phyloP scores from a whole-genome alignment of 2,888 invertebrate genomes.

The Lasioglossum morio region DNA sequence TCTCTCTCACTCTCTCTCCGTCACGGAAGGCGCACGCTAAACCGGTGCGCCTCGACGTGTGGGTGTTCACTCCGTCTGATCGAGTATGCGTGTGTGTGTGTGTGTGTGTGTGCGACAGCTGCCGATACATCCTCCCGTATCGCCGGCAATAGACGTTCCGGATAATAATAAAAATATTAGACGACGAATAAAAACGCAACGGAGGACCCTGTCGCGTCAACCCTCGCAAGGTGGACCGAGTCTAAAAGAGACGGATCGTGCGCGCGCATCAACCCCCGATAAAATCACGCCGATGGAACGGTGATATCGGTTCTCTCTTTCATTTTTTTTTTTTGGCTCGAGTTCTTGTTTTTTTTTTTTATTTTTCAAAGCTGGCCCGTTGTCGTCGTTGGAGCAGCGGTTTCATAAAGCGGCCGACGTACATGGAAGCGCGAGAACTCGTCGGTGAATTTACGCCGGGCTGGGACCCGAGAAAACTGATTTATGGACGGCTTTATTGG shows the following conservation, averaged over 20 bases:
- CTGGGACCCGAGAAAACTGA: slow-evolving; percentile 22
- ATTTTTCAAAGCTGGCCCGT: slow-evolving; percentile 17
- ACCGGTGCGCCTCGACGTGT: slow-evolving; percentile 19
- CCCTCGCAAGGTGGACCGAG: slow-evolving; percentile 26
- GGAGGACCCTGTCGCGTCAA: not conserved
- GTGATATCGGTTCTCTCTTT: slow-evolving; percentile 11
- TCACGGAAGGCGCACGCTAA: slow-evolving; percentile 61
- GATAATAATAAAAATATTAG: slow-evolving; percentile 64
- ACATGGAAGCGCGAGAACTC: slow-evolving; percentile 8
- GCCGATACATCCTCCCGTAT: slow-evolving; percentile 65
- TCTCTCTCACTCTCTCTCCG: slow-evolving; percentile 57
- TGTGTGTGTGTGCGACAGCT: slow-evolving; percentile 59
- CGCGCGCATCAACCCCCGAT: slow-evolving; percentile 20
- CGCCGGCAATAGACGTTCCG: slow-evolving; percentile 60
- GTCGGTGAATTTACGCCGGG: slow-evolving; percentile 38
- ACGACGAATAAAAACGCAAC: slow-evolving; percentile 31
- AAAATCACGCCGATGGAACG: slow-evolving; percentile 45
- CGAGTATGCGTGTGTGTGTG: not conserved
- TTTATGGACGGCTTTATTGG: slow-evolving; percentile 47
- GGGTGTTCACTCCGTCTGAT: not conserved
- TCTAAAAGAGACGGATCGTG: slow-evolving; percentile 66
- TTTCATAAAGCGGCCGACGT: slow-evolving; percentile 35
- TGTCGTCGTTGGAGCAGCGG: slow-evolving; percentile 17
- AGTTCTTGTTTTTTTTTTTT: not conserved
- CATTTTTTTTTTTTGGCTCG: not conserved